Evolutionary conservation across 2,888 invertebrate species (phyloP).

Genomic region (Pollenia amentaria): DNA sequence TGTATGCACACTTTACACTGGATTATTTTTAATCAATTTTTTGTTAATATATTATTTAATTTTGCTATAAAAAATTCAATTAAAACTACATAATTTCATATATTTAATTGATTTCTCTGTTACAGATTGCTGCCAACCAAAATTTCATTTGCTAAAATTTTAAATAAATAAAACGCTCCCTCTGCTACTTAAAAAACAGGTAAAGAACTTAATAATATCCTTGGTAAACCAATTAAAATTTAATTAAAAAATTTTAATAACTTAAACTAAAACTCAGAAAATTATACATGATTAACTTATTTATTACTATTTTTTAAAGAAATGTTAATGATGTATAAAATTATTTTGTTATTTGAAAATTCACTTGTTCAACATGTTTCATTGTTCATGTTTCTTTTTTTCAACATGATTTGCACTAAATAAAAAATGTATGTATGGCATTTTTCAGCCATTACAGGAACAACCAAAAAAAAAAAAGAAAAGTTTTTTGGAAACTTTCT

Average conservation of each 20-base stretch:
- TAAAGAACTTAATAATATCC: slow-evolving; percentile 8
- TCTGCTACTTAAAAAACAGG: neutral
- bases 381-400: slow-evolving; percentile 1
- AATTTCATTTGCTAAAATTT: slow-evolving; percentile 11
- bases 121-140: slow-evolving; percentile 49
- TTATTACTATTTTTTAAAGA: neutral
- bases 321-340: neutral
- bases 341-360: neutral
- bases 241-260: slow-evolving; percentile 3
- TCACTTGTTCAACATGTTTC: slow-evolving; percentile 27
- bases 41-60: neutral
- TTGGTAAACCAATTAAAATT: slow-evolving; percentile 8
- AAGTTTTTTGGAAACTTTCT: slow-evolving; percentile 22
- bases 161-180: slow-evolving; percentile 1
- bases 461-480: neutral
- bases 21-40: neutral
- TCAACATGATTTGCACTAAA: neutral
- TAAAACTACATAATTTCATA: neutral
- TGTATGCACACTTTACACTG: neutral
- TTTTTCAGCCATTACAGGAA: slow-evolving; percentile 23
- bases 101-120: slow-evolving; percentile 26
- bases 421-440: neutral
- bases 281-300: neutral
- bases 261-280: neutral
- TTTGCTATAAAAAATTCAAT: neutral